Percentiles rank a stretch among this genome's conserved stretches.
These are phyloP conservation scores for Eriocheir sinensis DNA, from an alignment of 1,140 invertebrate genomes.

Conservation along the genomic window DNA sequence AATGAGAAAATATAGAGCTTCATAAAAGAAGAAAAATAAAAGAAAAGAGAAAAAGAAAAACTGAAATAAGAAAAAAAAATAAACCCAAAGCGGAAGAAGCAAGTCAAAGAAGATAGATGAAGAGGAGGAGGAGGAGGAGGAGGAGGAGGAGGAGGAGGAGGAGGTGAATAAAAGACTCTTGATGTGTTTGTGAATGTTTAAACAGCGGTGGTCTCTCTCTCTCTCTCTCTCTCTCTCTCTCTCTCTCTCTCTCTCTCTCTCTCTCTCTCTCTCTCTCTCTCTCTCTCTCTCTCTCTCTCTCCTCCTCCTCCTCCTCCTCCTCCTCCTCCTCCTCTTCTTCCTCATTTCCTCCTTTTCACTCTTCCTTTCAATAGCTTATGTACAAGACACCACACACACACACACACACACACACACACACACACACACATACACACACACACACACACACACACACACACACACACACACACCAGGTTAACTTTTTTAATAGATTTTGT, in stretches of 20 bases:
- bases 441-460: not conserved
- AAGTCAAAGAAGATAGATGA: not conserved
- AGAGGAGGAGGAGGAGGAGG: not conserved
- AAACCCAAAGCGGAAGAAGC: not conserved
- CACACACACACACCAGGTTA: not conserved
- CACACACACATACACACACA: not conserved
- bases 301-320: not conserved
- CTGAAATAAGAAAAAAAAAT: not conserved
- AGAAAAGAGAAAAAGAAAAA: not conserved
- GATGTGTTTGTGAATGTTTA: slow-evolving; percentile 12
- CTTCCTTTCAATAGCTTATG: not conserved
- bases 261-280: not conserved
- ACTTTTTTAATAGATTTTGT: not conserved
- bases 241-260: not conserved
- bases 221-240: not conserved
- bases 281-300: not conserved
- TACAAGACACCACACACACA: not conserved
- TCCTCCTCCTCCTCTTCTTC: not conserved
- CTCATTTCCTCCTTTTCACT: not conserved
- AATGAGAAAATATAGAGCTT: not conserved
- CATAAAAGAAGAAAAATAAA: not conserved
- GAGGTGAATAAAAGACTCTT: slow-evolving; percentile 5
- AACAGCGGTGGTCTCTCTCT: not conserved
- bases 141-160: not conserved
- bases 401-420: slow-evolving; percentile 40